A percentile compares a stretch with the other conserved stretches of the same genome.
Conservation (phyloP, 2,888 invertebrate species). For the Pandemis heparana region DNA sequence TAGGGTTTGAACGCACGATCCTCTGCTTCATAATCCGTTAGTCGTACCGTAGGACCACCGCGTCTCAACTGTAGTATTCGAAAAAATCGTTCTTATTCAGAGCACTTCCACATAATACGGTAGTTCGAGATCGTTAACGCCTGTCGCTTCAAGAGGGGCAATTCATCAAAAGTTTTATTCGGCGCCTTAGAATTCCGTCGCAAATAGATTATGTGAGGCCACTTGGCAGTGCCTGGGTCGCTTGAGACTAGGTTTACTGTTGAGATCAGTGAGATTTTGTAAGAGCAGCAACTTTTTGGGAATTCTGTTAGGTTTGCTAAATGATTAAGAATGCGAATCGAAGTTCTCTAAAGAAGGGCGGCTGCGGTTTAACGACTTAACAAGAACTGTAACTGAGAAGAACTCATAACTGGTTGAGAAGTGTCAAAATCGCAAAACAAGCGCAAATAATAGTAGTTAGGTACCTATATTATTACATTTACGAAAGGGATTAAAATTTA, state of each 20-base stretch:
- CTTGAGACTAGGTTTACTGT: background rate
- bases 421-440: too few relatives aligned
- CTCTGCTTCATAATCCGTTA: background rate
- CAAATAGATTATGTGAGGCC: slow-evolving; percentile 42
- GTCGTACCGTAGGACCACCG: background rate
- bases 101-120: slow-evolving; percentile 19
- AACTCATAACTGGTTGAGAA: too few relatives aligned
- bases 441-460: too few relatives aligned
- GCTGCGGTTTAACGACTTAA: too few relatives aligned
- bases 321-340: too few relatives aligned
- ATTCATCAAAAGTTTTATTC: slow-evolving; percentile 43
- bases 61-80: background rate
- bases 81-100: background rate
- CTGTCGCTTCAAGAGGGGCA: slow-evolving; percentile 31
- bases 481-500: background rate
- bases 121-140: slow-evolving; percentile 34
- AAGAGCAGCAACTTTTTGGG: background rate
- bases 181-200: slow-evolving; percentile 21
- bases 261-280: background rate
- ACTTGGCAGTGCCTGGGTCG: slow-evolving; percentile 26
- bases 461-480: too few relatives aligned
- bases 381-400: too few relatives aligned
- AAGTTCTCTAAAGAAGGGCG: too few relatives aligned
- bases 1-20: background rate
- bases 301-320: too few relatives aligned